Base-by-base conservation (phyloP, 2,888 invertebrate species). In the Perithous albicinctus region DNA sequence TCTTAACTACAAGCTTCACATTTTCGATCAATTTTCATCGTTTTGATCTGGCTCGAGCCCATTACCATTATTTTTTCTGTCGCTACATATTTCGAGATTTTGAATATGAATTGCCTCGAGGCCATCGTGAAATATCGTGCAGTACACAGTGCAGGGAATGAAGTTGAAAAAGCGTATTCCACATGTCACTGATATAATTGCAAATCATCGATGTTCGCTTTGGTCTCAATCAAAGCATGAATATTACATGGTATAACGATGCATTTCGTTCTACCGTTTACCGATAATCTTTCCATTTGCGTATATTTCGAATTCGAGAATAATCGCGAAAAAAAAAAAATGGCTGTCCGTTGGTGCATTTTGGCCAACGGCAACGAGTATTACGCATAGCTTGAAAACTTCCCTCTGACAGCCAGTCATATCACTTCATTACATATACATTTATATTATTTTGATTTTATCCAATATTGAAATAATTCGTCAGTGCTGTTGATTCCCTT, bases 291-390 rank as follows among this genome's bases (percentile, higher is more conserved):
- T 18, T 32, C 8, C 32, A 59, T 59, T 59, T 8, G 18, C 59
- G 15, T 8, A 5, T 10, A 7, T 2, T 15, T 6, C 7, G 6
- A 29, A 32, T 32, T 32, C n/a, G n/a, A 6, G n/a, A 32, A 15
- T 56, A 56, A 56, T 56, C n/a, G 12, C 29, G 54, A 12, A 54
- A 29, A 54, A 54, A n/a, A 12, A 54, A 29, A 54, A 54, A n/a
- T 20, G 8, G 8, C 48, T 8, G 5, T 5, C 0, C 10, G 8
- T 15, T 26, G 51, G 23, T 10, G 12, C 5, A 23, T 2, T 54
- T 26, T 3, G 4, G n/a, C 23, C 20, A 23, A 51, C 4, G 8
- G 1, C 51, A 23, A 51, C 23, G 23, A 23, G 1, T 2, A 23
- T 7, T 51, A 23, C 0, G 26, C 7, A 3, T 10, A 23, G 1